Percentiles rank a stretch among this genome's conserved stretches.
phyloP scores from a whole-genome alignment of 2,888 invertebrate genomes.

The Epirrhoe tristata region DNA sequence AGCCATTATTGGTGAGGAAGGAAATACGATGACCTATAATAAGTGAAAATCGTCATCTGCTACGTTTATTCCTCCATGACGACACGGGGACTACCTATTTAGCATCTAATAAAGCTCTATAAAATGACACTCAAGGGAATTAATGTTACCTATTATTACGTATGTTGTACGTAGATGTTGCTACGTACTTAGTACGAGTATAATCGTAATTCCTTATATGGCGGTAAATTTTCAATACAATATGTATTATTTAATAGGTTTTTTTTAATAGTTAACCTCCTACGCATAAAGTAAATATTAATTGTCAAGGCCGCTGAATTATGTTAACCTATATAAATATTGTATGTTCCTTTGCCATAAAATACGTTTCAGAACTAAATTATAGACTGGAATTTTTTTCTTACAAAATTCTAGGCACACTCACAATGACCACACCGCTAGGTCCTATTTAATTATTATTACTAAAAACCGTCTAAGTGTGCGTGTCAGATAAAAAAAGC shows the following conservation, averaged over 20 bases:
- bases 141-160: background rate
- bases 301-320: too few relatives aligned
- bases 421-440: too few relatives aligned
- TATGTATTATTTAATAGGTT: background rate
- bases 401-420: too few relatives aligned
- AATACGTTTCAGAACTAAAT: too few relatives aligned
- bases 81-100: conserved; percentile 13
- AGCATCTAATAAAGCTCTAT: background rate
- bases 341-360: too few relatives aligned
- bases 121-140: background rate
- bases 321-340: too few relatives aligned
- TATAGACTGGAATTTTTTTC: too few relatives aligned
- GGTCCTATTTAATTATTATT: too few relatives aligned
- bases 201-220: background rate
- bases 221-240: background rate
- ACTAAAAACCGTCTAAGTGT: too few relatives aligned
- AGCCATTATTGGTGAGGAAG: conserved; percentile 8
- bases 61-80: conserved; percentile 5
- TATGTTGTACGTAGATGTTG: background rate
- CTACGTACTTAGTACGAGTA: too few relatives aligned
- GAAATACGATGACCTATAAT: background rate
- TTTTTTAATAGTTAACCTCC: background rate
- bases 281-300: too few relatives aligned
- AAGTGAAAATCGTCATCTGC: background rate
- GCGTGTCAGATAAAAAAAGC: too few relatives aligned